A percentile compares a stretch with the other conserved stretches of the same genome.
phyloP scores from a whole-genome alignment of 2,888 invertebrate species.

The Incurvaria masculella region DNA sequence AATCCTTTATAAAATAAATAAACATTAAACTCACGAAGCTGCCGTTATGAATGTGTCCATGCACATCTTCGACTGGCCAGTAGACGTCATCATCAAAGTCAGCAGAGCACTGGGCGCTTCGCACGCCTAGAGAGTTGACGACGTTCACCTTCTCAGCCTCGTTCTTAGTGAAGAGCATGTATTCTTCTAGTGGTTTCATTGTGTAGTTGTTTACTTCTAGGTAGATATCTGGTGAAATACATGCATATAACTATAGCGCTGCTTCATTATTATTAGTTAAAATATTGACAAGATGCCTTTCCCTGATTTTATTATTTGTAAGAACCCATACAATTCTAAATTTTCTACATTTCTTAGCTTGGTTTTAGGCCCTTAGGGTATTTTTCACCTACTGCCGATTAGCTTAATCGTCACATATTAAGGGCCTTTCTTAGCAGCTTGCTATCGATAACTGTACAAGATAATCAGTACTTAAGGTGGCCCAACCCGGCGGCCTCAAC shows the following conservation, averaged over 20 bases:
- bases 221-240: slow-evolving; percentile 65
- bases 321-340: too few relatives aligned
- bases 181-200: slow-evolving; percentile 88
- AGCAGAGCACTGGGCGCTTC: slow-evolving; percentile 82
- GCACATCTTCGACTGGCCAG: slow-evolving; percentile 42
- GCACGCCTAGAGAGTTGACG: slow-evolving; percentile 81
- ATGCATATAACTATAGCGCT: slow-evolving; percentile 3
- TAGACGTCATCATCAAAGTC: slow-evolving; percentile 60
- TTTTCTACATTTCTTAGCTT: too few relatives aligned
- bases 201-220: slow-evolving; percentile 76
- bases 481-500: too few relatives aligned
- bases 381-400: too few relatives aligned
- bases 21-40: slow-evolving; percentile 29
- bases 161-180: slow-evolving; percentile 86
- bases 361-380: too few relatives aligned
- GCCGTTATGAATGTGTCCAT: slow-evolving; percentile 41
- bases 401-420: too few relatives aligned
- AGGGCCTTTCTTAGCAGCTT: too few relatives aligned
- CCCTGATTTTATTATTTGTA: too few relatives aligned
- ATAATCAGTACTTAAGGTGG: too few relatives aligned
- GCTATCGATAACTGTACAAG: too few relatives aligned
- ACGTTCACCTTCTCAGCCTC: slow-evolving; percentile 82
- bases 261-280: background rate
- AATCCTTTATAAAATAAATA: background rate
- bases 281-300: background rate